Conservation (phyloP, 1,140 invertebrate genomes). For the Drosophila pseudoananassae region DNA sequence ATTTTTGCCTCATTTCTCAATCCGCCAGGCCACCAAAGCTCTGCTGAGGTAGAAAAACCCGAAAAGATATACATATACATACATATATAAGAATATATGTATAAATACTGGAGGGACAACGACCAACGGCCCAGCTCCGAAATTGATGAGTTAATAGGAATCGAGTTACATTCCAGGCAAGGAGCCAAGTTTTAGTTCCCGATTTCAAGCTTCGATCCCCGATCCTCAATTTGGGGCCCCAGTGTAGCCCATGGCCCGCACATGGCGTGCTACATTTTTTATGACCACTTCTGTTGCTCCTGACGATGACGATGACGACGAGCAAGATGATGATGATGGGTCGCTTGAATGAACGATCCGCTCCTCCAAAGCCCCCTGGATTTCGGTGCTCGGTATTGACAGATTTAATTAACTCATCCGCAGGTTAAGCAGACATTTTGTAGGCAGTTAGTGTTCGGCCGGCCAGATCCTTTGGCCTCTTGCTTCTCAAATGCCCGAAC, state of each 20-base stretch:
- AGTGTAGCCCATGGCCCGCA: constrained; percentile 54
- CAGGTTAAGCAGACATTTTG: constrained; percentile 80
- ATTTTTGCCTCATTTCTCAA: constrained; percentile 71
- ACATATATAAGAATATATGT: constrained; percentile 9
- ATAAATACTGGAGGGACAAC: constrained; percentile 19
- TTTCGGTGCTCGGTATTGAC: constrained; percentile 64
- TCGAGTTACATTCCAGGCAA: constrained; percentile 83
- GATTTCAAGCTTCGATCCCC: constrained; percentile 14
- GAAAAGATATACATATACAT: constrained; percentile 10
- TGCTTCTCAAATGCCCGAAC: constrained; percentile 43
- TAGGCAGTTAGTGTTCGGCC: constrained; percentile 59
- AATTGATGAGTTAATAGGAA: constrained; percentile 84
- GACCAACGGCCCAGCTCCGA: constrained; percentile 71
- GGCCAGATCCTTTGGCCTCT: constrained; percentile 50
- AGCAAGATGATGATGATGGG: constrained; percentile 53
- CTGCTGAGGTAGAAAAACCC: constrained; percentile 32
- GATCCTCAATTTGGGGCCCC: constrained; percentile 19
- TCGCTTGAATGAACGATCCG: constrained; percentile 72
- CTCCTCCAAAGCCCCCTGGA: constrained; percentile 16
- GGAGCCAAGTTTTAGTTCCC: constrained; percentile 33
- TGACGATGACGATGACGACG: background rate
- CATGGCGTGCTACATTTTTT: constrained; percentile 74
- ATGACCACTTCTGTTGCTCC: constrained; percentile 47
- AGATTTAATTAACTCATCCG: constrained; percentile 83
- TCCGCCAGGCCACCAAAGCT: constrained; percentile 55